phyloP scores from a whole-genome alignment of 2,888 invertebrate species.

The Torymus texanus region DNA sequence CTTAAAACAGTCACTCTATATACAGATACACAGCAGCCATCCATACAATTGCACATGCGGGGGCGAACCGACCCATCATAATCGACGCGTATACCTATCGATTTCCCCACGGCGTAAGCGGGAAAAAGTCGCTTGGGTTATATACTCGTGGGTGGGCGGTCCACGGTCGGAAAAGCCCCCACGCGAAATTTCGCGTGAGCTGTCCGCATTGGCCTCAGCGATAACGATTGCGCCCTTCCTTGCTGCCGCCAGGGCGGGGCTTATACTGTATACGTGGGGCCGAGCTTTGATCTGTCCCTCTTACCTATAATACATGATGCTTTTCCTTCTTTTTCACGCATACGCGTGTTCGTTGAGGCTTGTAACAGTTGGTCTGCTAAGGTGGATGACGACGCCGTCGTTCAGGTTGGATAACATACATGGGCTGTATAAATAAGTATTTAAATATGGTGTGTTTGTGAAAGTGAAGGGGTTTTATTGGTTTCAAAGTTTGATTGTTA shows the following conservation, averaged over 20 bases:
- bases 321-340: constrained; percentile 35
- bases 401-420: too few relatives aligned
- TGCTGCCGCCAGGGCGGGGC: constrained; percentile 46
- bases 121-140: neutral
- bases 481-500: too few relatives aligned
- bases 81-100: too few relatives aligned
- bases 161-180: constrained; percentile 12
- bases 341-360: neutral
- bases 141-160: constrained; percentile 1
- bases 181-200: constrained; percentile 40
- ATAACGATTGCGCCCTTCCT: constrained; percentile 45
- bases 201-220: constrained; percentile 37
- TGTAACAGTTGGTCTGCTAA: neutral
- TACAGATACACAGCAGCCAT: too few relatives aligned
- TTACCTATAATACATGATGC: neutral
- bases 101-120: too few relatives aligned
- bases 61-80: too few relatives aligned
- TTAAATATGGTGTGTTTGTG: too few relatives aligned
- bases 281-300: neutral
- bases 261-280: neutral
- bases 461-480: too few relatives aligned
- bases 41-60: too few relatives aligned
- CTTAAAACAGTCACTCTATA: too few relatives aligned
- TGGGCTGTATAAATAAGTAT: too few relatives aligned
- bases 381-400: too few relatives aligned